Evolutionary conservation across 2,797 vertebrate species (phyloP).

Genomic region (Tenualosa thibaudeaui): DNA sequence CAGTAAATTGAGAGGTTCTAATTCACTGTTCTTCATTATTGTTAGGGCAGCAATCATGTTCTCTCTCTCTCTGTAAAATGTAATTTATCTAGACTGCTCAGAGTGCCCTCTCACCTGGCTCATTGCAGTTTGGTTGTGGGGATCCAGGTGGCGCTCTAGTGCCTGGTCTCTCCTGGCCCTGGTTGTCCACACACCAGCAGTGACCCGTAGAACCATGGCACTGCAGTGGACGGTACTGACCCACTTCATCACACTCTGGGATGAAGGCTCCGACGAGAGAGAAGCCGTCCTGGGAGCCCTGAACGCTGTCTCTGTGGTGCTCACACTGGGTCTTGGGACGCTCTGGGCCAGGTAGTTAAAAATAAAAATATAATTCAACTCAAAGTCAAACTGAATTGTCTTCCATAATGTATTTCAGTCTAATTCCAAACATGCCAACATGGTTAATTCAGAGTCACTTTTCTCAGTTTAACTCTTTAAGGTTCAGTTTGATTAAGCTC

Average conservation of each 20-base stretch:
- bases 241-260: constrained; percentile 61
- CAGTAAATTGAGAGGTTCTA: no score
- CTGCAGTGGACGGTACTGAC: constrained; percentile 72
- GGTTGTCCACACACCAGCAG: constrained; percentile 77
- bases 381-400: no score
- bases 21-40: no score
- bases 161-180: constrained; percentile 69
- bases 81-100: no score
- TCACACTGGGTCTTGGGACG: constrained; percentile 59
- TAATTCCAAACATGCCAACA: no score
- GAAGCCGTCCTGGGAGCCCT: neutral
- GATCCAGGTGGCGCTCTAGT: constrained; percentile 63
- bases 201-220: constrained; percentile 73
- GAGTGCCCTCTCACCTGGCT: constrained; percentile 62
- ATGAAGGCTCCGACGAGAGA: constrained; percentile 44
- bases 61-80: no score
- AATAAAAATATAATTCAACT: no score
- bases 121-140: constrained; percentile 53
- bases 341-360: neutral
- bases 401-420: no score
- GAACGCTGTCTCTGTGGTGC: constrained; percentile 50
- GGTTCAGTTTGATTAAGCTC: no score
- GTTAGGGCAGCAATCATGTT: no score
- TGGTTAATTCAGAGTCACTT: no score
- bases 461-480: no score